Evolutionary conservation across 2,888 invertebrate genomes (phyloP).

Genomic region (Crioceris asparagi): DNA sequence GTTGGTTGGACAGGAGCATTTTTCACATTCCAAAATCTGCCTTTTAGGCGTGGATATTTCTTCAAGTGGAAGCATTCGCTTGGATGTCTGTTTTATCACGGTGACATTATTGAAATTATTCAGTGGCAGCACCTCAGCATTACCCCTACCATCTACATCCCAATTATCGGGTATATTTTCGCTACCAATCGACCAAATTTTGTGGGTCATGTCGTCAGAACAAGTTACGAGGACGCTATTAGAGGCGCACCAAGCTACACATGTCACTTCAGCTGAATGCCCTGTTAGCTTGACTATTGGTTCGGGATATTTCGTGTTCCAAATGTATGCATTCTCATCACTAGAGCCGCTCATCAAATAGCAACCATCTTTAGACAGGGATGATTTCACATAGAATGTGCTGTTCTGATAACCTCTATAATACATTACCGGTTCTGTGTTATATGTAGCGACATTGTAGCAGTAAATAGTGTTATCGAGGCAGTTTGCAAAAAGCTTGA

Average conservation of each 20-base stretch:
- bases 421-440: conserved; percentile 50
- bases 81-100: conserved; percentile 6
- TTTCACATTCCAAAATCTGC: conserved; percentile 19
- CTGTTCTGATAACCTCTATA: conserved; percentile 67
- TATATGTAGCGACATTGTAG: conserved; percentile 65
- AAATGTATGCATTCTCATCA: conserved; percentile 77
- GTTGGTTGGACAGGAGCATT: conserved; percentile 1
- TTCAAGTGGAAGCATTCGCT: background rate
- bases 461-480: conserved; percentile 79
- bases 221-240: conserved; percentile 60
- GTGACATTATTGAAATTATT: too few relatives aligned
- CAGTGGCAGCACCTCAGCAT: conserved; percentile 23
- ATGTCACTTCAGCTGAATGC: conserved; percentile 78
- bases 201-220: conserved; percentile 71
- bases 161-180: conserved; percentile 36
- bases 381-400: conserved; percentile 77
- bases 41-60: conserved; percentile 19
- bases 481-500: conserved; percentile 73
- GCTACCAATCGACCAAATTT: conserved; percentile 60
- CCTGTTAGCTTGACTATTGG: conserved; percentile 63
- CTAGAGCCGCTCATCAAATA: conserved; percentile 85
- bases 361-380: conserved; percentile 67
- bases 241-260: conserved; percentile 70
- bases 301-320: conserved; percentile 55
- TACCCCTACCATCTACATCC: conserved; percentile 24